A percentile compares a stretch with the other conserved stretches of the same genome.
Evolutionary conservation across 2,888 invertebrate species (phyloP).

Genomic region (Pristionchus entomophagus): DNA sequence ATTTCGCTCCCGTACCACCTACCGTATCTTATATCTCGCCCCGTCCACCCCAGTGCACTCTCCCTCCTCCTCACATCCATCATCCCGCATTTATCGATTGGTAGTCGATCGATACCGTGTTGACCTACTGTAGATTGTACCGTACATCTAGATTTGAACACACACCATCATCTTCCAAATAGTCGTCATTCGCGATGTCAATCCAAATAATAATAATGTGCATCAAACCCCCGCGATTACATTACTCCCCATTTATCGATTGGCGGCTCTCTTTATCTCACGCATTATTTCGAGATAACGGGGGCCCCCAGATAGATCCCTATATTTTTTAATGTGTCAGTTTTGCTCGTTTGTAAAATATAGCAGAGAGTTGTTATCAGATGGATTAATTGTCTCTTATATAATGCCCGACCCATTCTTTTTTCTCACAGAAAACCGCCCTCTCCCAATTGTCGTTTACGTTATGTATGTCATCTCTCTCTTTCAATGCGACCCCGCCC

Average conservation of each 20-base stretch:
- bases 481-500: too few relatives aligned
- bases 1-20: not conserved
- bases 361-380: constrained; percentile 32
- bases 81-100: not conserved
- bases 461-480: not conserved
- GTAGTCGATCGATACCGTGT: not conserved
- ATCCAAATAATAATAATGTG: not conserved
- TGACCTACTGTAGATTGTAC: constrained; percentile 22
- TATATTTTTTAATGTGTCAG: not conserved
- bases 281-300: not conserved
- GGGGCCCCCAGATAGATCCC: not conserved
- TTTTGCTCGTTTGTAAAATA: constrained; percentile 30
- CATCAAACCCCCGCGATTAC: not conserved
- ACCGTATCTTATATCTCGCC: not conserved
- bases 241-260: not conserved
- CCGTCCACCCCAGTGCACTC: not conserved
- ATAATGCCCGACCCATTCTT: not conserved
- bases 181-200: not conserved
- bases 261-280: not conserved
- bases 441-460: not conserved
- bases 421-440: too few relatives aligned
- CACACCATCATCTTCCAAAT: not conserved
- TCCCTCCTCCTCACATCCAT: not conserved
- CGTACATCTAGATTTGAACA: constrained; percentile 14
- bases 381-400: not conserved